A percentile compares a stretch with the other conserved stretches of the same genome.
phyloP scores from a whole-genome alignment of 2,113 vertebrate genomes.

The Odobenus rosmarus region DNA sequence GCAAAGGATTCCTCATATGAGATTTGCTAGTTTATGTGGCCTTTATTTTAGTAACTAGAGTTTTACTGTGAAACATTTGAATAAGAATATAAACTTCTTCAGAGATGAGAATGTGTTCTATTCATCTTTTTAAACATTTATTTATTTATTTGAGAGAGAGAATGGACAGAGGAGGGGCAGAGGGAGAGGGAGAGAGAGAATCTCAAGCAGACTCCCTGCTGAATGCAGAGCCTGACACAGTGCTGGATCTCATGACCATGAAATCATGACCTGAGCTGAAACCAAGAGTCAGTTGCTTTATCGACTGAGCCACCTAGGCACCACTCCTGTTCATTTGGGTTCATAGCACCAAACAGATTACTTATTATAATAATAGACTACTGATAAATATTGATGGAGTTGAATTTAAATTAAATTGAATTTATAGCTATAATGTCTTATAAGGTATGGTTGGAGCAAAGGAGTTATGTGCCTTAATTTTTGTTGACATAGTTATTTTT shows the following conservation, averaged over 20 bases:
- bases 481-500: slow-evolving; percentile 25
- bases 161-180: neutral
- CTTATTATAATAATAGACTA: neutral
- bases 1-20: neutral
- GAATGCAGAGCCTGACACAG: neutral
- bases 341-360: neutral
- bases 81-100: slow-evolving; percentile 34
- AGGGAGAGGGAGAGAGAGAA: neutral
- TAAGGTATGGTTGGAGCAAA: neutral
- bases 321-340: neutral
- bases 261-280: neutral
- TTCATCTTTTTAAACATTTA: neutral
- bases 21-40: slow-evolving; percentile 15
- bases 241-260: neutral
- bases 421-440: neutral
- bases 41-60: slow-evolving; percentile 46
- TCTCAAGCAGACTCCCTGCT: neutral
- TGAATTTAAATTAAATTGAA: slow-evolving; percentile 27
- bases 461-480: slow-evolving; percentile 6
- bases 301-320: neutral
- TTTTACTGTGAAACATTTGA: slow-evolving; percentile 52
- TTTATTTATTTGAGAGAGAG: neutral
- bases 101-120: neutral
- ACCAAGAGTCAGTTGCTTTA: neutral
- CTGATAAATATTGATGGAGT: neutral